phyloP scores from a whole-genome alignment of 2,113 vertebrate species.

The Peucedramus taeniatus region DNA sequence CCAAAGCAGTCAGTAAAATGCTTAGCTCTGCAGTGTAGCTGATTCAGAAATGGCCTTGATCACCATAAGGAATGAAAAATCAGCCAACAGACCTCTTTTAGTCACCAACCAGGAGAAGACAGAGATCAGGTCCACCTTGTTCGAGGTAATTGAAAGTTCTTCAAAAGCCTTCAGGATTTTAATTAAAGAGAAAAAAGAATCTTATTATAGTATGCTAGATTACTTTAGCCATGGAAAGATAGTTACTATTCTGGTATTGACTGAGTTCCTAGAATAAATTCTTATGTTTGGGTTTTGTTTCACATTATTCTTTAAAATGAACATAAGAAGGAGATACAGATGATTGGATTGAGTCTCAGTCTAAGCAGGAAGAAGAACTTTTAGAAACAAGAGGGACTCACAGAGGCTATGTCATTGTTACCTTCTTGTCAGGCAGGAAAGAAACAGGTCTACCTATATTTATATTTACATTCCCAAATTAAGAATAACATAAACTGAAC shows the following conservation, averaged over 20 bases:
- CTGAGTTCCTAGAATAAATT: neutral
- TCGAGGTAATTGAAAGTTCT: neutral
- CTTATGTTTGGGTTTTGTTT: neutral
- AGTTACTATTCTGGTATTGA: neutral
- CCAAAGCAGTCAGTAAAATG: neutral
- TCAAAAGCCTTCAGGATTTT: neutral
- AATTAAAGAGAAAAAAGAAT: neutral
- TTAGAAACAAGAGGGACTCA: neutral
- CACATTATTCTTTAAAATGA: neutral
- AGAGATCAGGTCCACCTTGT: neutral
- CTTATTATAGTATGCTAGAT: neutral
- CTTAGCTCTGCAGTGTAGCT: neutral
- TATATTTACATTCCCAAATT: neutral
- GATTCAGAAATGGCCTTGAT: neutral
- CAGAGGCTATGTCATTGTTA: neutral
- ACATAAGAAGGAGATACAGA: neutral
- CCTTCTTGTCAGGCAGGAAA: neutral
- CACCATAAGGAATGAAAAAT: neutral
- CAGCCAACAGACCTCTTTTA: neutral
- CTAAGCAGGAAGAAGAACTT: neutral
- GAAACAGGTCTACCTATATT: neutral
- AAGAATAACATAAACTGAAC: neutral
- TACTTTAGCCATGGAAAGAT: neutral
- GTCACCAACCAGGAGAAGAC: neutral
- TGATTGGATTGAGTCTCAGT: neutral